These are phyloP conservation scores for Spea bombifrons DNA, from an alignment of 2,113 vertebrate genomes.

Conservation along the genomic window DNA sequence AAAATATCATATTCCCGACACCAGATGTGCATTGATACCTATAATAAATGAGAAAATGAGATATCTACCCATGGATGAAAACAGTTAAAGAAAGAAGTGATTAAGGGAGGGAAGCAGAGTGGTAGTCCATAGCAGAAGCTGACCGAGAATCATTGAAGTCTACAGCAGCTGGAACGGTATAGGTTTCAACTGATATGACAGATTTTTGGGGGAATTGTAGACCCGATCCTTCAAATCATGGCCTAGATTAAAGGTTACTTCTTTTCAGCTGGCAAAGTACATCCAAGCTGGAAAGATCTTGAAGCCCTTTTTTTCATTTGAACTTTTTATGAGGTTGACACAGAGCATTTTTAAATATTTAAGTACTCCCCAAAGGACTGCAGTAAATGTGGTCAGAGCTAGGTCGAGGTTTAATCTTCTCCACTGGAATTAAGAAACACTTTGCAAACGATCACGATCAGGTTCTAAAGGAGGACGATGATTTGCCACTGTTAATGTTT, in stretches of 20 bases:
- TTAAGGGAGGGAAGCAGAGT: not conserved
- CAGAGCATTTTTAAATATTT: conserved; percentile 9
- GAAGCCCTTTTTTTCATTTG: not conserved
- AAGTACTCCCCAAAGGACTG: not conserved
- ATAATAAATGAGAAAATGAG: conserved; percentile 17
- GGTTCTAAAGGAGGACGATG: not conserved
- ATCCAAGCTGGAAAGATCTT: not conserved
- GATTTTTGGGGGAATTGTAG: not conserved
- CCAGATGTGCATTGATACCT: conserved; percentile 23
- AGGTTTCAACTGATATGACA: not conserved
- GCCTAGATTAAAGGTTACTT: not conserved
- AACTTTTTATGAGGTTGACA: conserved; percentile 1
- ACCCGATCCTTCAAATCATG: not conserved
- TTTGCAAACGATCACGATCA: not conserved
- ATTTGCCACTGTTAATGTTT: not conserved
- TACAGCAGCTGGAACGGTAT: not conserved
- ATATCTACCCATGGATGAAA: not conserved
- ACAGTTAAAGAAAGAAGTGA: not conserved
- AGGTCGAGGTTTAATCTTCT: not conserved
- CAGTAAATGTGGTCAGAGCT: not conserved
- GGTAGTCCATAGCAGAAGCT: too few relatives aligned
- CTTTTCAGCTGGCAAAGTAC: not conserved
- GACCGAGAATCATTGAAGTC: not conserved
- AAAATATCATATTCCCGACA: conserved; percentile 18
- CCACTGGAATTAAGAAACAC: not conserved